Conservation (phyloP, 2,113 vertebrate species). For the human (Homo sapiens) region DNA sequence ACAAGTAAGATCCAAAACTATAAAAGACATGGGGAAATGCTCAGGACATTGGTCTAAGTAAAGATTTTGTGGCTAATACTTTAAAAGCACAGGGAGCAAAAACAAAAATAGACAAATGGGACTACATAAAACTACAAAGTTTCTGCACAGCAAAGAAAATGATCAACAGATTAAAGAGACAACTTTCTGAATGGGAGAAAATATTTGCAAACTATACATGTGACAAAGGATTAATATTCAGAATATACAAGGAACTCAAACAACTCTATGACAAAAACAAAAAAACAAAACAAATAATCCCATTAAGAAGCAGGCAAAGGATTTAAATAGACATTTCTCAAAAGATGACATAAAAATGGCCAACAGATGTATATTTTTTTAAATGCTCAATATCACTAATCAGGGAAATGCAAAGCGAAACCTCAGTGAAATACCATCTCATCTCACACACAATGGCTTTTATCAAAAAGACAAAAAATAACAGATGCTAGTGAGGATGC, state of each 20-base stretch:
- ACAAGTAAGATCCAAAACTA: neutral
- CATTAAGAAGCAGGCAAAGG: neutral
- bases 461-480: neutral
- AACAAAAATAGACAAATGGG: neutral
- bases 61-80: neutral
- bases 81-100: neutral
- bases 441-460: neutral
- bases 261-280: neutral
- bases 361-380: neutral
- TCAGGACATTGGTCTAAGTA: neutral
- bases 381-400: neutral
- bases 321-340: neutral
- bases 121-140: neutral
- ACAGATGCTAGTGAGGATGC: neutral
- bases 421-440: neutral
- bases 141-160: neutral
- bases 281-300: neutral
- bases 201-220: neutral
- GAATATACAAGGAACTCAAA: neutral
- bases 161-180: neutral
- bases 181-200: neutral
- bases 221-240: neutral
- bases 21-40: neutral
- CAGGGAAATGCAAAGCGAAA: neutral
- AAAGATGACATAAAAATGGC: neutral